Evolutionary conservation across 2,797 vertebrate genomes (phyloP).

Genomic region (Crypturellus tataupa): DNA sequence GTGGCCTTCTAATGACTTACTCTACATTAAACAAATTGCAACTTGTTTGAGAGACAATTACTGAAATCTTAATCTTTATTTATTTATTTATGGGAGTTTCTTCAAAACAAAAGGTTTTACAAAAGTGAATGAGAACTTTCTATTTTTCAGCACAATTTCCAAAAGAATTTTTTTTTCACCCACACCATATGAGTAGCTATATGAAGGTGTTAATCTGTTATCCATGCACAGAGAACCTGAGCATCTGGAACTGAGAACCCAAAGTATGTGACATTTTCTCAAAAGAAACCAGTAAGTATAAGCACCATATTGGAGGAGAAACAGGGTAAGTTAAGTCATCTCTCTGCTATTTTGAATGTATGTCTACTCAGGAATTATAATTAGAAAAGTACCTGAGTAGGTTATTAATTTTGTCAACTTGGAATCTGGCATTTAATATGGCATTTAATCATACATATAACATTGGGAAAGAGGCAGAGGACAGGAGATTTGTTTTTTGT

Average conservation of each 20-base stretch:
- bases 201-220: slow-evolving; percentile 21
- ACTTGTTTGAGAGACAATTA: background rate
- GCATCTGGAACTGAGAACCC: background rate
- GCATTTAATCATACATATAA: background rate
- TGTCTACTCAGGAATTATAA: background rate
- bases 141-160: background rate
- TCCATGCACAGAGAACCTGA: background rate
- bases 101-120: background rate
- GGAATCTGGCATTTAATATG: background rate
- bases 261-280: slow-evolving; percentile 16
- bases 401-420: background rate
- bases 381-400: background rate
- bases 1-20: background rate
- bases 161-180: background rate
- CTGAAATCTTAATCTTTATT: background rate
- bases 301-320: background rate
- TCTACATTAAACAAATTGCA: background rate
- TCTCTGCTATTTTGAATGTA: background rate
- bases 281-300: background rate
- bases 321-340: background rate
- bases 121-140: background rate
- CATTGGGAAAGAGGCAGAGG: background rate
- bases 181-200: background rate
- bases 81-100: background rate
- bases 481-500: background rate